Percentiles rank a stretch among this genome's conserved stretches.
Conservation (phyloP, 2,888 invertebrate genomes). For the Euproctis similis region DNA sequence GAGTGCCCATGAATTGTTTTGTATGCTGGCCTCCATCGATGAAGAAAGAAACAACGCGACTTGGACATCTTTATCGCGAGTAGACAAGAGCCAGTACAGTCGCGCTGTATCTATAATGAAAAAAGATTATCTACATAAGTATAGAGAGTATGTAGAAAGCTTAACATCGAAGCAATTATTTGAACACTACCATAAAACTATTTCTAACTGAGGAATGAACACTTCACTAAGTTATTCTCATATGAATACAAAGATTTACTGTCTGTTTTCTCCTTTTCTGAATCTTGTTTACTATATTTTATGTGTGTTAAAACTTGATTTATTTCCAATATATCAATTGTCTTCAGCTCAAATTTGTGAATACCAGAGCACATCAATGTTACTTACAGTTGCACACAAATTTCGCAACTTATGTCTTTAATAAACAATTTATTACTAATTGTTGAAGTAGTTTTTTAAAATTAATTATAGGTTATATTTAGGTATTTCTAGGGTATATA, state of each 20-base stretch:
- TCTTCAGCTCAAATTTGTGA: no score
- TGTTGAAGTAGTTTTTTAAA: no score
- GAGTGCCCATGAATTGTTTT: conserved; percentile 43
- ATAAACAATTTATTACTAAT: no score
- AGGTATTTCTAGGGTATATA: no score
- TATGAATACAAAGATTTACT: not conserved
- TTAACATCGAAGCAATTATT: conserved; percentile 41
- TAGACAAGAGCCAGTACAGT: conserved; percentile 37
- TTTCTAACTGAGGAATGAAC: conserved; percentile 2
- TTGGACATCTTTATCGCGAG: conserved; percentile 32
- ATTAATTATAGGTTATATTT: no score
- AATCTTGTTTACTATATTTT: no score
- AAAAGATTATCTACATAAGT: conserved; percentile 47
- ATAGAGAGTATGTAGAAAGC: conserved; percentile 49
- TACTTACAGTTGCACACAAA: no score
- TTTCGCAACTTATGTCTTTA: no score
- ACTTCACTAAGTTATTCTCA: not conserved
- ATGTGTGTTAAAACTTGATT: no score
- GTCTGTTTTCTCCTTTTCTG: not conserved
- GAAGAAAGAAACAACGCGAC: conserved; percentile 12
- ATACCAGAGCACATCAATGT: no score
- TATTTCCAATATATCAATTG: no score
- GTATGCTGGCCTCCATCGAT: conserved; percentile 27
- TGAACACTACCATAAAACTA: conserved; percentile 39
- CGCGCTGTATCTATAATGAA: conserved; percentile 41